Base-by-base conservation (phyloP, 2,113 vertebrate species). In the Ranitomeya imitator region DNA sequence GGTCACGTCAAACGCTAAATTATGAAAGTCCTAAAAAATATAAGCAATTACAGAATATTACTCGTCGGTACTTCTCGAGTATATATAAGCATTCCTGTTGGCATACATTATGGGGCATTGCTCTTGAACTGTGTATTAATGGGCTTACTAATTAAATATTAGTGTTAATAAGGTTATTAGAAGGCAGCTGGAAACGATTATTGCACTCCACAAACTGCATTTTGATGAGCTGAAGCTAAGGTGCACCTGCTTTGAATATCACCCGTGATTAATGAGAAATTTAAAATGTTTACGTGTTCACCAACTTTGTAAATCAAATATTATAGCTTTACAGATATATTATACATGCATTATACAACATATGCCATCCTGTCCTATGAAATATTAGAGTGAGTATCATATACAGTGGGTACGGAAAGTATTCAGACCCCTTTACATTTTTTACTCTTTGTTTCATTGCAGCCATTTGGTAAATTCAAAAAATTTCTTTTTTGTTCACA, bases 111-210 rank as follows among this genome's bases (percentile, higher is more conserved):
- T 10, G 11, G 37, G 31, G 26, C 16, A 15, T 19, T 51, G 45
- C 37, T 45, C 71, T 74, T 74, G 71, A 74, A 74, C 71, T 74
- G 31, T 74, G 71, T 74, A 74, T 74, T 74, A 74, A 74, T 74
- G 71, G 71, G 31, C 71, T 74, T 74, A 18, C 31, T 74, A 74
- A 74, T 74, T 74, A 74, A 51, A 74, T 74, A 74, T 74, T 74
- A 74, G 71, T 74, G 71, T 74, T 45, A 31, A 74, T 74, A 74
- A 74, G 71, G 71, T 74, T 74, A 74, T 74, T 74, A 45, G 31
- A 74, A 74, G 37, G 71, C 71, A 45, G 71, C 71, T 74, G 71
- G 71, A 74, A 74, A 74, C 51, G 31, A 74, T 51, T 74, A 14
- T 37, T 74, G 31, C 71, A 18, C 71, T 74, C 37, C 37, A 74